Conservation (phyloP, 2,113 vertebrate genomes). For the Piliocolobus tephrosceles region DNA sequence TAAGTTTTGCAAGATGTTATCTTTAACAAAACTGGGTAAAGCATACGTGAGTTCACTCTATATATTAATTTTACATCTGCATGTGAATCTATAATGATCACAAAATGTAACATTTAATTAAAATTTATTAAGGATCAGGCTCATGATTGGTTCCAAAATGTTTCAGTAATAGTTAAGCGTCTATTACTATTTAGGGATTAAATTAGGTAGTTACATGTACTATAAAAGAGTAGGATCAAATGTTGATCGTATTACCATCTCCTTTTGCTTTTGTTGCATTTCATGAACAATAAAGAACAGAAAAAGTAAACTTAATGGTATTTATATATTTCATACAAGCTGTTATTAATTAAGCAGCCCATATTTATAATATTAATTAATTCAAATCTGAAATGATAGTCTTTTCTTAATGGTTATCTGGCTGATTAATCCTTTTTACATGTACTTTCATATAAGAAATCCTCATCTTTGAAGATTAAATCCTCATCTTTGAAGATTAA, state of each 20-base stretch:
- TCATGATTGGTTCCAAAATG: not conserved
- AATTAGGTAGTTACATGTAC: not conserved
- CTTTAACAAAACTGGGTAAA: not conserved
- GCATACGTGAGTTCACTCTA: not conserved
- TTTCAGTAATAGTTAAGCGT: not conserved
- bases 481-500: not conserved
- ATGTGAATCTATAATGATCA: not conserved
- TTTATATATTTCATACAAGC: not conserved
- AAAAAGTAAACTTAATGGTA: not conserved
- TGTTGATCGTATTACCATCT: not conserved
- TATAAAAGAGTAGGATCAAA: not conserved
- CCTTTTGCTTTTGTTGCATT: not conserved
- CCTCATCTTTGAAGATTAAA: not conserved
- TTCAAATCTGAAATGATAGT: not conserved
- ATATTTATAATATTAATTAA: not conserved
- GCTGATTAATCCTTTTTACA: not conserved
- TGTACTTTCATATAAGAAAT: not conserved
- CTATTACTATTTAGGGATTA: not conserved
- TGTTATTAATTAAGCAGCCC: not conserved
- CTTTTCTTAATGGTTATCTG: not conserved
- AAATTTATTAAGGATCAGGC: not conserved
- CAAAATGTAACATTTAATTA: not conserved
- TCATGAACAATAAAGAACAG: not conserved
- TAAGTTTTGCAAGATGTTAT: not conserved
- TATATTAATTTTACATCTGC: not conserved